Conservation (phyloP, 2,888 invertebrate genomes). For the Cheilosia vernalis region DNA sequence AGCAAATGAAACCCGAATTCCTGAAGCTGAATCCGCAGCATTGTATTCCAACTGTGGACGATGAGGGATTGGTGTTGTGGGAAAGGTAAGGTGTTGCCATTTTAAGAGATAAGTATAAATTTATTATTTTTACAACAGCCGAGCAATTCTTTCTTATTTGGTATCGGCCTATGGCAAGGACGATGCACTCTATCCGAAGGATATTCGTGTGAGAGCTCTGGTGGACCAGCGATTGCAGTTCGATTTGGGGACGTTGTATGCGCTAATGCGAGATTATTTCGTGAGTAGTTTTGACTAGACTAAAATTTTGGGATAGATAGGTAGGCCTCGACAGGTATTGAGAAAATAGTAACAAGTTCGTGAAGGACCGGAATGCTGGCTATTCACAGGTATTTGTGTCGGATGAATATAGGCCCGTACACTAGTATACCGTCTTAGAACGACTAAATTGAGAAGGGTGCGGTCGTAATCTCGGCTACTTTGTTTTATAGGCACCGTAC, state of each 20-base stretch:
- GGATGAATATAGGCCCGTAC: too few relatives aligned
- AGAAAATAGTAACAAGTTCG: too few relatives aligned
- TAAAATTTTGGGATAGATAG: too few relatives aligned
- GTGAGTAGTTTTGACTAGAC: conserved; percentile 79
- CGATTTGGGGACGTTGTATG: conserved; percentile 85
- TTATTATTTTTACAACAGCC: conserved; percentile 77
- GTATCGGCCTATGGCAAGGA: conserved; percentile 86
- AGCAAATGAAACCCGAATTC: conserved; percentile 86
- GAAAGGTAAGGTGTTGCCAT: conserved; percentile 81
- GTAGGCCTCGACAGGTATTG: too few relatives aligned
- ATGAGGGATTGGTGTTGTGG: conserved; percentile 85
- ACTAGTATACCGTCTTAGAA: too few relatives aligned
- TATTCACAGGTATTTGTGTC: too few relatives aligned
- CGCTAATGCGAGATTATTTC: conserved; percentile 84
- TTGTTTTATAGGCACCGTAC: too few relatives aligned
- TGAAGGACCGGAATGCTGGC: too few relatives aligned
- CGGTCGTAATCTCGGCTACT: too few relatives aligned
- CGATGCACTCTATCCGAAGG: conserved; percentile 86
- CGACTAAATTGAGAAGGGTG: too few relatives aligned
- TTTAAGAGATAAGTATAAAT: conserved; percentile 28
- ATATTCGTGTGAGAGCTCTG: conserved; percentile 85
- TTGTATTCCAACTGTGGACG: conserved; percentile 85
- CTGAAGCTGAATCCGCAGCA: conserved; percentile 85
- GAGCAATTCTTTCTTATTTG: conserved; percentile 86
- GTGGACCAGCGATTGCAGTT: conserved; percentile 86